These are phyloP conservation scores for Ameiurus melas DNA, from an alignment of 2,113 vertebrate genomes.

Conservation along the genomic window DNA sequence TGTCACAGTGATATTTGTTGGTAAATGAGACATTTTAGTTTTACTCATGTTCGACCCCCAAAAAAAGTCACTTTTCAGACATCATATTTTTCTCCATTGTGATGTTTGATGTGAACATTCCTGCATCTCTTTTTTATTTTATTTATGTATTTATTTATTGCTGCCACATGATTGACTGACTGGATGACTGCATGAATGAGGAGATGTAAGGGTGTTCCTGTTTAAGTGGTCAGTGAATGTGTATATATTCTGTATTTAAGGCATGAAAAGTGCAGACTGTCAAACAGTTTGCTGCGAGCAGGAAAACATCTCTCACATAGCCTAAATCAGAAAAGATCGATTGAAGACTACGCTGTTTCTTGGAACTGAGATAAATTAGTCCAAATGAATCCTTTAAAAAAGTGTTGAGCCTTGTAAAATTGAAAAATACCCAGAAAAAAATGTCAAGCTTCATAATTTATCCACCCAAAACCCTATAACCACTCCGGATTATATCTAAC, in stretches of 20 bases:
- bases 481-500: background rate
- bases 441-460: background rate
- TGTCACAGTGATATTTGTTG: no score
- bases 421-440: background rate
- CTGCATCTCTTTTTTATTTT: background rate
- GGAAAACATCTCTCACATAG: background rate
- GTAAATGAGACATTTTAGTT: no score
- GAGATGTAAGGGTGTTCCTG: background rate
- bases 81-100: no score
- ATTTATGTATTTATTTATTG: background rate
- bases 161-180: background rate
- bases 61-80: no score
- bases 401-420: background rate
- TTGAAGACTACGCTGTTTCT: background rate
- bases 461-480: background rate
- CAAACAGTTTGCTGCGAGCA: background rate
- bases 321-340: background rate
- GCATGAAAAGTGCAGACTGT: background rate
- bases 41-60: no score
- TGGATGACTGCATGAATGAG: no score
- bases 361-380: background rate
- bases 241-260: background rate
- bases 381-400: background rate
- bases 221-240: background rate
- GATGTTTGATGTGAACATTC: background rate